Percentiles rank a stretch among this genome's conserved stretches.
Conservation (phyloP, 2,113 vertebrate species). For the Campylorhamphus procurvoides region DNA sequence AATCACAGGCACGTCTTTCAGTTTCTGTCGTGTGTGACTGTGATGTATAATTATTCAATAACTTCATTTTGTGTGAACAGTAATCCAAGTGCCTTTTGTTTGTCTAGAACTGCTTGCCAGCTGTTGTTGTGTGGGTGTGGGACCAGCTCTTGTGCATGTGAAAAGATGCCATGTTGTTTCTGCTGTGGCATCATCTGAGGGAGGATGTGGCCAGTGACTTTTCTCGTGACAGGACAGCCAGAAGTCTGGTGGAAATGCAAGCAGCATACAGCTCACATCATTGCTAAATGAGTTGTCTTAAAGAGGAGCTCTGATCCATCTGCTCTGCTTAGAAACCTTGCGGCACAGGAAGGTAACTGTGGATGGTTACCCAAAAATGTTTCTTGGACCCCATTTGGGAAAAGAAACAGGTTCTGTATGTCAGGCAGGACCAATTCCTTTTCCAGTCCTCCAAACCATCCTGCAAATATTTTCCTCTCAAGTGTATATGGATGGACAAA, state of each 20-base stretch:
- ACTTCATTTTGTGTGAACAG: not conserved
- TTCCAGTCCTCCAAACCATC: not conserved
- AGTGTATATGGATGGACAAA: not conserved
- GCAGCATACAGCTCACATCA: not conserved
- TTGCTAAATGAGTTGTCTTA: not conserved
- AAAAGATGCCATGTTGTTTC: not conserved
- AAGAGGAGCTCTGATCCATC: not conserved
- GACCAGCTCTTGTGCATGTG: not conserved
- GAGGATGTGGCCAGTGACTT: not conserved
- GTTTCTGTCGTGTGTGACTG: not conserved
- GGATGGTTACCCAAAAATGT: not conserved
- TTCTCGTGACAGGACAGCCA: not conserved
- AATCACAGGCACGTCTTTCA: not conserved
- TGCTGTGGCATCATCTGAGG: not conserved
- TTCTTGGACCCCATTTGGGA: not conserved
- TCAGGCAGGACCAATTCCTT: not conserved
- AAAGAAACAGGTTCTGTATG: not conserved
- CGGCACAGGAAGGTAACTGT: not conserved
- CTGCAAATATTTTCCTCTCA: not conserved
- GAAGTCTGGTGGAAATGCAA: not conserved
- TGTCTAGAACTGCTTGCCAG: not conserved
- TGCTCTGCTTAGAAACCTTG: not conserved
- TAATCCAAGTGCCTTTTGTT: not conserved
- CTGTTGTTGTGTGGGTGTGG: not conserved
- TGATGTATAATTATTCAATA: not conserved